Percentiles rank a stretch among this genome's conserved stretches.
Conservation (phyloP, 2,888 invertebrate species). For the Tethea ocularis region DNA sequence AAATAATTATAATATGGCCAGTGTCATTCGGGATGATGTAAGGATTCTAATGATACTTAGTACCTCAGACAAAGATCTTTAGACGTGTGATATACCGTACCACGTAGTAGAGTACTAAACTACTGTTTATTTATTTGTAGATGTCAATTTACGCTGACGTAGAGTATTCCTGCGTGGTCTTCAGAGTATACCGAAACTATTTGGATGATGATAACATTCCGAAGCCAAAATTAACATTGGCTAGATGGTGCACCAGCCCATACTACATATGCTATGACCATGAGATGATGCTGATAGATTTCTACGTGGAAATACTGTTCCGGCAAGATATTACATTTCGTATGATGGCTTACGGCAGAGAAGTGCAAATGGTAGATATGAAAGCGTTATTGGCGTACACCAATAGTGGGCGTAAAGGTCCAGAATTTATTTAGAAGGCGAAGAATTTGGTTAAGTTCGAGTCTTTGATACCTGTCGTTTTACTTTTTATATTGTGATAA, state of each 20-base stretch:
- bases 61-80: too few relatives aligned
- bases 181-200: constrained; percentile 18
- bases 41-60: too few relatives aligned
- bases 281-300: constrained; percentile 42
- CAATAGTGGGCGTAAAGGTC: neutral
- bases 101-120: too few relatives aligned
- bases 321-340: constrained; percentile 22
- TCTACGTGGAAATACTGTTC: constrained; percentile 43
- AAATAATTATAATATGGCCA: too few relatives aligned
- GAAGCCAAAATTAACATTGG: constrained; percentile 33
- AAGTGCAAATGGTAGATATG: constrained; percentile 28
- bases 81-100: too few relatives aligned
- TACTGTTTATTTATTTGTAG: too few relatives aligned
- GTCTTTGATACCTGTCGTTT: too few relatives aligned
- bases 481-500: too few relatives aligned
- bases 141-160: constrained; percentile 39
- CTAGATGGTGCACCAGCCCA: constrained; percentile 42
- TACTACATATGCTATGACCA: constrained; percentile 35
- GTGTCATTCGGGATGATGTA: too few relatives aligned
- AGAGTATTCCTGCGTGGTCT: constrained; percentile 52
- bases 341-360: constrained; percentile 37
- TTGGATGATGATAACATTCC: neutral
- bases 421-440: too few relatives aligned
- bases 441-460: too few relatives aligned
- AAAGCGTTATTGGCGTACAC: constrained; percentile 17